Conservation (phyloP, 2,888 invertebrate species). For the Eupithecia vulgata region DNA sequence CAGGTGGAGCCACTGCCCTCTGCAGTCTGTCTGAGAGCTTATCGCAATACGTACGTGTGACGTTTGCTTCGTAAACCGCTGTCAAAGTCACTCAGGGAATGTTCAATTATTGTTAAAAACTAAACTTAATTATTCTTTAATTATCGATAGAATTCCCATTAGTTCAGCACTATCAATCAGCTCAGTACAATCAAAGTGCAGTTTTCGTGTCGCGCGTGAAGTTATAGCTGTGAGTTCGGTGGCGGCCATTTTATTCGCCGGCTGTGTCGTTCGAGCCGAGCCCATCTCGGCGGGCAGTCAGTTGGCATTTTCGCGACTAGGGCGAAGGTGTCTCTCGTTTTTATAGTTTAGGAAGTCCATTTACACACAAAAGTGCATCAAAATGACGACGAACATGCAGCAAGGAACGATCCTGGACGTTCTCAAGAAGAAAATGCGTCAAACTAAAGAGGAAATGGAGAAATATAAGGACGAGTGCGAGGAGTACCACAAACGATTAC, state of each 20-base stretch:
- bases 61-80: conserved; percentile 71
- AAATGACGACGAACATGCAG: conserved; percentile 95
- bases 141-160: conserved; percentile 50
- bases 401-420: conserved; percentile 98
- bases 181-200: conserved; percentile 56
- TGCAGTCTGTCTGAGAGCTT: conserved; percentile 61
- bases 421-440: conserved; percentile 99
- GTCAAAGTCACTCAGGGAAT: conserved; percentile 70
- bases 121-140: conserved; percentile 55
- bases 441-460: conserved; percentile 99
- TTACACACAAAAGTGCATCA: conserved; percentile 76
- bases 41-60: conserved; percentile 63
- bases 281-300: conserved; percentile 79
- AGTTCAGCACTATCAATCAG: conserved; percentile 45
- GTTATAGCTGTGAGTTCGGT: conserved; percentile 67
- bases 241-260: conserved; percentile 84
- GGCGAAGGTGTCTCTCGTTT: conserved; percentile 81
- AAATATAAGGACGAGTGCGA: conserved; percentile 99
- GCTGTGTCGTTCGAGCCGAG: conserved; percentile 78
- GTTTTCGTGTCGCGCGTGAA: conserved; percentile 66
- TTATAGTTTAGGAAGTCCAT: conserved; percentile 70
- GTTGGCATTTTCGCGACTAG: conserved; percentile 84
- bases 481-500: conserved; percentile 96
- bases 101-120: conserved; percentile 62
- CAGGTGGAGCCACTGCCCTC: conserved; percentile 76